Evolutionary conservation across 2,113 vertebrate species (phyloP), one percentile per base, ranked within the genome.

Genomic region (Myotis brandtii): DNA sequence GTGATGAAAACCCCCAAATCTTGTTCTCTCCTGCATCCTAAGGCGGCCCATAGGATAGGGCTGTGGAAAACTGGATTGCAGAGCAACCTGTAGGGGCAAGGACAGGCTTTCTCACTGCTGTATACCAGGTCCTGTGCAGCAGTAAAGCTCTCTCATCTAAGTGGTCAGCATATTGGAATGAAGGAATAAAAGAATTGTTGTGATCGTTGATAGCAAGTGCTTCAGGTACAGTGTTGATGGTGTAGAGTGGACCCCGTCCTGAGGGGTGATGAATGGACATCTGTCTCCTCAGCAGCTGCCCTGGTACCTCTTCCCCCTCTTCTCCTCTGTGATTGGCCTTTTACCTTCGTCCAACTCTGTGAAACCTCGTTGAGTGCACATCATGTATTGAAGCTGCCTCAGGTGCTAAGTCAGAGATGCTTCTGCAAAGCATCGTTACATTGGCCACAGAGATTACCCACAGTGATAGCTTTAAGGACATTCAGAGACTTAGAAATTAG

Each of bases 61-160:
- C 54, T 97, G 97, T 10, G 95, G 98, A 98, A 97, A 59, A 98
- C 59, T 98, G 40, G 62, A 30, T 17, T 70, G 54, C 13, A n/a
- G 16, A 23, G 34, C 67, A 0, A 20, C 18, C 21, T 73, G 5
- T 43, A 27, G 54, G 43, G 43, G 17, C 9, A n/a, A 52, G 69
- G 40, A 2, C 23, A 1, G 46, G 14, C 54, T 62, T 70, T 69
- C n/a, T 81, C 23, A n/a, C 40, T 76, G 3, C 25, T 32, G 6
- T 16, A 32, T 10, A 98, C 89, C 98, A 91, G 98, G 98, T 98
- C 97, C 56, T 75, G 4, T 6, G 21, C 0, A 54, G 9, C 62
- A 77, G n/a, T 30, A 67, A 81, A 79, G 40, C 32, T 56, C 9
- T 83, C 48, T 27, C 30, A 32, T 32, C 48, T 48, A 23, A 40